Percentiles rank a stretch among this genome's conserved stretches.
Evolutionary conservation across 2,888 invertebrate genomes (phyloP).

Genomic region (Phalera bucephala): DNA sequence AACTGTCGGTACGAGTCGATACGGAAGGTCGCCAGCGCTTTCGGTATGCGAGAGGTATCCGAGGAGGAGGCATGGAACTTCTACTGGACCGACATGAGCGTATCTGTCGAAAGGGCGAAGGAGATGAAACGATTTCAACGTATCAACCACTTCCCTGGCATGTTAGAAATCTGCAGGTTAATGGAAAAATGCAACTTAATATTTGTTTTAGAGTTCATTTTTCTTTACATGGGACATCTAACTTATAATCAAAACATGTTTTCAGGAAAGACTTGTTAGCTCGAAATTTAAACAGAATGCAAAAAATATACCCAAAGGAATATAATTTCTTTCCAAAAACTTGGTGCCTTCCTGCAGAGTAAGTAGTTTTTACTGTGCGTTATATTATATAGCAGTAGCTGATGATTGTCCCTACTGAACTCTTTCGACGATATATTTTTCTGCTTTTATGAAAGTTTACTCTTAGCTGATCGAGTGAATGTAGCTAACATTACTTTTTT

Average conservation of each 20-base stretch:
- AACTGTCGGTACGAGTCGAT: constrained; percentile 90
- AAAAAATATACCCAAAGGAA: constrained; percentile 93
- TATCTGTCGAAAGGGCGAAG: constrained; percentile 93
- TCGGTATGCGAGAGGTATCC: constrained; percentile 89
- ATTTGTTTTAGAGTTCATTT: no score
- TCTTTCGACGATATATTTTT: no score
- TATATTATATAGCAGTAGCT: no score
- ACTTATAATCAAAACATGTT: no score
- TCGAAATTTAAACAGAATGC: constrained; percentile 94
- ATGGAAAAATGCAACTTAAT: not conserved
- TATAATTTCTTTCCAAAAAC: constrained; percentile 97
- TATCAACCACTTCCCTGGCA: constrained; percentile 96
- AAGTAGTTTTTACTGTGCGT: constrained; percentile 61
- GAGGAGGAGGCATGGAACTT: constrained; percentile 94
- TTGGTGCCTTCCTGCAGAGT: constrained; percentile 97
- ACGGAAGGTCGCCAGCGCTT: constrained; percentile 86
- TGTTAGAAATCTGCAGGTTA: constrained; percentile 91
- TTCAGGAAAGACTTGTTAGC: constrained; percentile 93
- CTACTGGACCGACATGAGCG: constrained; percentile 94
- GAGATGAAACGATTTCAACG: constrained; percentile 96
- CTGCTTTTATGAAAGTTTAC: no score
- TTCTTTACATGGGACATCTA: no score
- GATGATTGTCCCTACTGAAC: no score
- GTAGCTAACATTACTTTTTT: no score
- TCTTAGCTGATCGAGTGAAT: not conserved